Percentiles rank a stretch among this genome's conserved stretches.
phyloP scores from a whole-genome alignment of 1,140 invertebrate genomes.

The Lamellibrachia luymesi region DNA sequence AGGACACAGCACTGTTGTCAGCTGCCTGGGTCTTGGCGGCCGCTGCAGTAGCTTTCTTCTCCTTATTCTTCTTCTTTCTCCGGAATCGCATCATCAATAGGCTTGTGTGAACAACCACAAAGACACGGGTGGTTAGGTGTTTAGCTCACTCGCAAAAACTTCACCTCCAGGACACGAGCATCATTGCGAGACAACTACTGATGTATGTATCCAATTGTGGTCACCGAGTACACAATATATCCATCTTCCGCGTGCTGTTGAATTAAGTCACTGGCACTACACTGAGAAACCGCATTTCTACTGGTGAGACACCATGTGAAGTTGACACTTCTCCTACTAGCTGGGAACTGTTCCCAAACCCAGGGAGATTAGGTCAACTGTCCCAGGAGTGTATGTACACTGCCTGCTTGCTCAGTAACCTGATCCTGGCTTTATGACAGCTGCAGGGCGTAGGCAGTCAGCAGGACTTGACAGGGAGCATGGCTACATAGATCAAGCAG shows the following conservation, averaged over 20 bases:
- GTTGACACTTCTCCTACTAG: background rate
- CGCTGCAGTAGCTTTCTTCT: background rate
- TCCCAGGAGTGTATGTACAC: background rate
- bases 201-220: background rate
- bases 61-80: constrained; percentile 1
- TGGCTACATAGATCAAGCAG: background rate
- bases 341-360: background rate
- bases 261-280: background rate
- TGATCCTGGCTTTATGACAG: background rate
- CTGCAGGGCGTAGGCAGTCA: background rate
- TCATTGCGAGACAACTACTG: background rate
- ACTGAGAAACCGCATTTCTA: background rate
- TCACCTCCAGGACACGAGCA: background rate
- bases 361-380: background rate
- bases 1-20: background rate
- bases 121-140: background rate
- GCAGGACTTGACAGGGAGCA: background rate
- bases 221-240: background rate
- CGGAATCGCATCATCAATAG: background rate
- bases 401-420: background rate
- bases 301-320: background rate
- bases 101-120: background rate
- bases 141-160: background rate
- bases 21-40: too few species aligned
- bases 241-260: background rate